Evolutionary conservation across 2,113 vertebrate species (phyloP), one percentile per base, ranked within the genome.

Genomic region (Pseudonaja textilis): DNA sequence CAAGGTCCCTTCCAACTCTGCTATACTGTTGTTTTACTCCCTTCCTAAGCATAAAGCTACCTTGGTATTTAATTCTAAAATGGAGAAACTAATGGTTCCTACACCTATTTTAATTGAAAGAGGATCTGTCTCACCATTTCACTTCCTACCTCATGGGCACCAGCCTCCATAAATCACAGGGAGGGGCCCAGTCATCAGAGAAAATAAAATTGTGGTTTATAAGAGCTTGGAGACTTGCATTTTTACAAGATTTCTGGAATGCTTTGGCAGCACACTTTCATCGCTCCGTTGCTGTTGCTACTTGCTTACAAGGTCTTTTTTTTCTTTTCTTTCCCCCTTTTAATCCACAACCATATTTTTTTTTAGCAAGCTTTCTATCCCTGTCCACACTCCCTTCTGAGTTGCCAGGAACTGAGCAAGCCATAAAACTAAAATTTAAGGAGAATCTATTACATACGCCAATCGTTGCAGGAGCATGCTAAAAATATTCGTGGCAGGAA

Each of bases 121-220:
- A 25, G 52, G 69, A 42, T 42, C 22, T 56, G 23, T 81, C 25
- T 59, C 23, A 7, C 29, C 6, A 14, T 45, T 29, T 26, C 90
- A 7, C 23, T 85, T 25, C 9, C 81, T 20, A 23, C 42, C 18
- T 52, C 9, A 0, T 23, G 34, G 85, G 9, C 29, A 52, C 45
- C 50, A 0, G 5, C 7, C 10, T 18, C 26, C 54, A 16, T 10
- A 56, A n/a, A 6, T 42, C 10, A 16, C 12, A n/a, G 26, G 74
- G 14, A 14, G 3, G 81, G 11, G 0, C 14, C 12, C 8, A 26
- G 16, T 45, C 1, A 55, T 52, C 64, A 0, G 1, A 45, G 90
- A 25, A 42, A 1, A 0, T 3, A 23, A 47, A n/a, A 29, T n/a
- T 9, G 8, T 59, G 86, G 0, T 87, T 54, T 1, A 55, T 11